Evolutionary conservation across 1,140 invertebrate species (phyloP), one percentile per base, ranked within the genome.

Genomic region (Lasioglossum albipes): DNA sequence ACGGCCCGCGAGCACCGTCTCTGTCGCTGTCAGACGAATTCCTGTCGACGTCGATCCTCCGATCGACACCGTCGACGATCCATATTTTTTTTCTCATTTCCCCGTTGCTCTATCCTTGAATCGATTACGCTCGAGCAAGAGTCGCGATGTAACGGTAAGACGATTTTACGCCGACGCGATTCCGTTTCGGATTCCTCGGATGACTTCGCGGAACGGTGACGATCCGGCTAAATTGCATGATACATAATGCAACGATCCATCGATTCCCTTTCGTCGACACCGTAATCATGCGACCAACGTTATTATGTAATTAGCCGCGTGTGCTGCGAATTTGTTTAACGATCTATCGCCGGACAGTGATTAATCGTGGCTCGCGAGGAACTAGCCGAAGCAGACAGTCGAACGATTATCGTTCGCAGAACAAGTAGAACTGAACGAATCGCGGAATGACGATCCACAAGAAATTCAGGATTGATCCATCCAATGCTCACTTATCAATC

Each of bases 201-300:
- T 2, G 3, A 9, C 45, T 68, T 61, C n/a, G 64, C 18, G 64
- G 65, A 45, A 70, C 57, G 57, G 13, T 22, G 59, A 64, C 7
- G 62, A 20, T 6, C 10, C 62, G 3, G 9, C 20, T 16, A 5
- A 52, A 67, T 69, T n/a, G 61, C n/a, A 2, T n/a, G 41, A 72
- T 41, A 41, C 18, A 36, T 22, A 31, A 41, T 41, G 54, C 31
- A 36, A 54, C 13, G 75, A 64, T 72, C 68, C 57, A 78, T 72
- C 41, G 49, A 65, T 72, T 36, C 52, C 71, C 45, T 72, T 78
- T 78, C 68, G 18, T 64, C 42, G 16, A 4, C 4, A 18, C 2
- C 36, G 45, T n/a, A 72, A 65, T 77, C 61, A 70, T 10, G 67
- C 27, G 20, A 12, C 6, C 12, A 10, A 16, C 16, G 42, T 78